These are phyloP conservation scores for Acanthisitta chloris DNA, from an alignment of 2,113 vertebrate species.

Conservation along the genomic window DNA sequence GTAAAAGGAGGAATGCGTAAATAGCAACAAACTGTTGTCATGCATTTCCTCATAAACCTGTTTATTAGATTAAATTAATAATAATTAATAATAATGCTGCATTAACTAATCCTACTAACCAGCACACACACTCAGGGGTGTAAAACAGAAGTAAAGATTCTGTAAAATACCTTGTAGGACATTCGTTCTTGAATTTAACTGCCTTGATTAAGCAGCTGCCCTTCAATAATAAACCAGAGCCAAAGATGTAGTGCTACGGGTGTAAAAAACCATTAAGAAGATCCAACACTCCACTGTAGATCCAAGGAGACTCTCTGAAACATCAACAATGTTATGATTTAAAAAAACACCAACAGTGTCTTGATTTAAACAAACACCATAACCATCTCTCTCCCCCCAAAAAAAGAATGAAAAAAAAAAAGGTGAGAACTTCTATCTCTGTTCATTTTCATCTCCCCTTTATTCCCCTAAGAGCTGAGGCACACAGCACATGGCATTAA, in stretches of 20 bases:
- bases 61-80: neutral
- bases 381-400: accelerated
- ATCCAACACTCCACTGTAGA: neutral
- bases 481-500: accelerated
- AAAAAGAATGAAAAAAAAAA: no score
- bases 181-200: neutral
- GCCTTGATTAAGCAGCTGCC: neutral
- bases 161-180: neutral
- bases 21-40: neutral
- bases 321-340: neutral
- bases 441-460: neutral
- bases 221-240: neutral
- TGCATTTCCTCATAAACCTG: neutral
- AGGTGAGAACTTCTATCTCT: neutral
- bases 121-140: neutral
- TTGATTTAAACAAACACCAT: neutral
- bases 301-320: neutral
- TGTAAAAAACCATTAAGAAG: neutral
- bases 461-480: neutral
- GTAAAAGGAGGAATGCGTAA: neutral
- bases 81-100: neutral
- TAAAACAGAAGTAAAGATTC: neutral
- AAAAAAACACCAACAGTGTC: neutral
- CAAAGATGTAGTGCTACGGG: neutral
- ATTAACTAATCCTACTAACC: neutral